Percentiles rank a stretch among this genome's conserved stretches.
These are phyloP conservation scores for Hippocampus guttulatus DNA, from an alignment of 2,113 vertebrate genomes.

Conservation along the genomic window DNA sequence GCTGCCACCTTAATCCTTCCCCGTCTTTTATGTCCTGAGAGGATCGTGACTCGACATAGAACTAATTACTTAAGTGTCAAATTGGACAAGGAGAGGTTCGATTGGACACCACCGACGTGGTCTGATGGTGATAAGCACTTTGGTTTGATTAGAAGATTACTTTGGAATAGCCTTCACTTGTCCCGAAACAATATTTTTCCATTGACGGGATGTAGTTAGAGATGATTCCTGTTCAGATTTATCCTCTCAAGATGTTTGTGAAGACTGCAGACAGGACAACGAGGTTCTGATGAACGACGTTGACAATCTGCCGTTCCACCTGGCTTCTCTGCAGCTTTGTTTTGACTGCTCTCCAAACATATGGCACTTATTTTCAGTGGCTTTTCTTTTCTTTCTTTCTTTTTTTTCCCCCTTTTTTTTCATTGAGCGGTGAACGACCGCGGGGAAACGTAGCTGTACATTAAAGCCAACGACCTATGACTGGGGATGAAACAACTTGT, in stretches of 20 bases:
- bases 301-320: slow-evolving; percentile 19
- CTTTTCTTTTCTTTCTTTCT: slow-evolving; percentile 12
- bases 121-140: slow-evolving; percentile 2
- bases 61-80: slow-evolving; percentile 33
- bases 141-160: slow-evolving; percentile 17
- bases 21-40: slow-evolving; percentile 21
- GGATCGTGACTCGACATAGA: slow-evolving; percentile 32
- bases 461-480: not conserved
- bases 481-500: slow-evolving; percentile 31
- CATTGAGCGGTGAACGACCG: slow-evolving; percentile 2
- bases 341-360: slow-evolving; percentile 23
- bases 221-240: slow-evolving; percentile 37
- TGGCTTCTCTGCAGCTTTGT: slow-evolving; percentile 28
- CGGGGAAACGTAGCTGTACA: slow-evolving; percentile 11
- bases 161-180: slow-evolving; percentile 4
- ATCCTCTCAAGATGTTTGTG: slow-evolving; percentile 18
- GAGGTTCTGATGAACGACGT: slow-evolving; percentile 24
- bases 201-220: slow-evolving; percentile 14
- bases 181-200: slow-evolving; percentile 1
- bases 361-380: slow-evolving; percentile 7
- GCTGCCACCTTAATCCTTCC: slow-evolving; percentile 13
- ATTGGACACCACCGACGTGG: slow-evolving; percentile 17
- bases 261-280: not conserved
- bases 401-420: slow-evolving; percentile 5
- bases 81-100: slow-evolving; percentile 26